phyloP scores from a whole-genome alignment of 2,113 vertebrate species.

The Microcebus ravelobensis region DNA sequence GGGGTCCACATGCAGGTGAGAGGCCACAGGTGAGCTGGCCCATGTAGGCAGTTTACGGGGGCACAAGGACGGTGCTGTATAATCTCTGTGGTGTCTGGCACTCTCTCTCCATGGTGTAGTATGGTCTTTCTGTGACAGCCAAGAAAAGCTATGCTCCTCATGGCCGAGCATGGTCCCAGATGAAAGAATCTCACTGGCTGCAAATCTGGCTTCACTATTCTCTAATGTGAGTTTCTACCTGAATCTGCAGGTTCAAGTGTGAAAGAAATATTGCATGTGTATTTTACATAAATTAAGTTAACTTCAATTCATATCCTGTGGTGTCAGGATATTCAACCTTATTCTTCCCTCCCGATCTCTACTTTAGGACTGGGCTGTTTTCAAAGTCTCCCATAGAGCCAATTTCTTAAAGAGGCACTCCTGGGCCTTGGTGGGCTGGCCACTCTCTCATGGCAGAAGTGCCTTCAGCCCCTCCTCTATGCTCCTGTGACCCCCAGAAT shows the following conservation, averaged over 20 bases:
- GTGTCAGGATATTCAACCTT: background rate
- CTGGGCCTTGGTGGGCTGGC: accelerated
- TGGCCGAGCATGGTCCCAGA: background rate
- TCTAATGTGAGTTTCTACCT: background rate
- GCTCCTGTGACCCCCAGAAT: background rate
- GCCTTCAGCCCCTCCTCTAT: background rate
- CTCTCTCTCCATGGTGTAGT: background rate
- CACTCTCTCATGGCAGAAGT: background rate
- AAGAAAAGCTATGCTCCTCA: background rate
- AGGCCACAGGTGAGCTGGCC: too few species aligned
- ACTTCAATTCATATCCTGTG: background rate
- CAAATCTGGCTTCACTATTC: background rate
- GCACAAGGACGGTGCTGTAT: background rate
- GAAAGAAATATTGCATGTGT: background rate
- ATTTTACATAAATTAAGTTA: background rate
- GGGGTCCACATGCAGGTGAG: too few species aligned
- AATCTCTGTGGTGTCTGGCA: background rate
- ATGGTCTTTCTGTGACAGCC: background rate
- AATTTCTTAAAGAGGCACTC: background rate
- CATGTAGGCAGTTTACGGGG: background rate
- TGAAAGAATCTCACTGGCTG: background rate
- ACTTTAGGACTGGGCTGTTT: background rate
- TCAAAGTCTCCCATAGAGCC: background rate
- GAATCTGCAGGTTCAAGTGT: background rate
- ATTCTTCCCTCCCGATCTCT: background rate